Base-by-base conservation (phyloP, 1,140 invertebrate species). In the Monomorium pharaonis region DNA sequence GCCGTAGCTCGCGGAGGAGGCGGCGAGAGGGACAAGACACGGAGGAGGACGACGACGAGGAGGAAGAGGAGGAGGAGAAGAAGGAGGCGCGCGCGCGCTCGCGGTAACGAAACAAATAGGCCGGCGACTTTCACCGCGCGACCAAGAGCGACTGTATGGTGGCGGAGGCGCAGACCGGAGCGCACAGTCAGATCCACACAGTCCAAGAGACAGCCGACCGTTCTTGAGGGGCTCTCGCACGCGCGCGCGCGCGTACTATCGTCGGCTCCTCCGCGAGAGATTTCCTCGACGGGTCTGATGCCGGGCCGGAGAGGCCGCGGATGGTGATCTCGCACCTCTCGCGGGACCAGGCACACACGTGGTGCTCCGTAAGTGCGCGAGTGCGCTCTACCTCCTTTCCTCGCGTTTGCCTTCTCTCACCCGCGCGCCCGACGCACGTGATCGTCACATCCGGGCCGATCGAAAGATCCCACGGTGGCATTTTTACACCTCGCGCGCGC, bases 41-140 rank as follows among this genome's bases (percentile, higher is more conserved):
- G 30, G 44, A 74, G 44, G 51, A 76, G 51, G 24, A 74, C 21
- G 47, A 74, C 37, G 54, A 72, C 58, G 58, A 88, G 37, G 37
- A 37, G 37, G n/a, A n/a, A n/a, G n/a, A n/a, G n/a, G n/a, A n/a
- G n/a, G n/a, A n/a, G 47, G 16, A 51, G 51, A 51, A 62, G 27
- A 54, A n/a, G 62, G 54, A 86, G 65, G n/a, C n/a, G n/a, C n/a
- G 27, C 58, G 37, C 47, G 87, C 90, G 90, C 91, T 92, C 86
- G 92, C 90, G 88, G 92, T 81, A 90, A 92, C 89, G 91, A 93
- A 93, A 93, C 93, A 94, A 94, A 94, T 94, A 94, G 94, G 93
- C 94, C 94, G 93, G 92, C 91, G 94, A 94, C 94, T 94, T 94
- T 94, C 94, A 94, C 94, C 94, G 75, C 76, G 69, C 86, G 81